Percentiles rank a stretch among this genome's conserved stretches.
Evolutionary conservation across 2,113 vertebrate species (phyloP).

Genomic region (Alectura lathami): DNA sequence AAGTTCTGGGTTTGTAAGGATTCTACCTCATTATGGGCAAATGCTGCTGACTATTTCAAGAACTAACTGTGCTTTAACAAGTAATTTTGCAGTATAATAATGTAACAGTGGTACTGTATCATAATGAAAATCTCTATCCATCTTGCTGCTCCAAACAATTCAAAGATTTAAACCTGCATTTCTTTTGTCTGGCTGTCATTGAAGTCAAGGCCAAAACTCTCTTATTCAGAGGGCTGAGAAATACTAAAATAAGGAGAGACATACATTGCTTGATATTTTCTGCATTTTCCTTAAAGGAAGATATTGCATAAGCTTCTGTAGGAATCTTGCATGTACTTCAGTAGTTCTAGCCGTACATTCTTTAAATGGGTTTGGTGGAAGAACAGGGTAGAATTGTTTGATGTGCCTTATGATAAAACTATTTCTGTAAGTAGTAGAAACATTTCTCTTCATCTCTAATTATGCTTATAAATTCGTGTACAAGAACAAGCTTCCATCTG

Average conservation of each 20-base stretch:
- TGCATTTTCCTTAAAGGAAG: neutral
- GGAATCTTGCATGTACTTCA: neutral
- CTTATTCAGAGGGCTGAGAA: neutral
- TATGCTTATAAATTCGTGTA: neutral
- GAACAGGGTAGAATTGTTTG: neutral
- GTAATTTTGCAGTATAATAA: neutral
- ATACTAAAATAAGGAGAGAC: neutral
- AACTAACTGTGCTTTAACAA: neutral
- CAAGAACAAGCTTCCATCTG: neutral
- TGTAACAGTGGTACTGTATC: neutral
- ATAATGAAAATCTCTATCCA: neutral
- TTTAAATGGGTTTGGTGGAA: neutral
- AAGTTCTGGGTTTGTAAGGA: neutral
- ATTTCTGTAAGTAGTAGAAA: neutral
- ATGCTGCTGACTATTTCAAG: neutral
- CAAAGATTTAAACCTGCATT: neutral
- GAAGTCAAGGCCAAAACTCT: neutral
- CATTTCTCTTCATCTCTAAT: neutral
- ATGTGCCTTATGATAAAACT: neutral
- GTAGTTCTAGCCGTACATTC: neutral
- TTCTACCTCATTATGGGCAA: neutral
- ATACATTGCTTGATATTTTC: neutral
- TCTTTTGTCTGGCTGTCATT: neutral
- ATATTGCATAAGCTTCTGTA: neutral
- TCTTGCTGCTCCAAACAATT: neutral